These are phyloP conservation scores for Morpho helenor DNA, from an alignment of 2,888 invertebrate genomes.

Conservation along the genomic window DNA sequence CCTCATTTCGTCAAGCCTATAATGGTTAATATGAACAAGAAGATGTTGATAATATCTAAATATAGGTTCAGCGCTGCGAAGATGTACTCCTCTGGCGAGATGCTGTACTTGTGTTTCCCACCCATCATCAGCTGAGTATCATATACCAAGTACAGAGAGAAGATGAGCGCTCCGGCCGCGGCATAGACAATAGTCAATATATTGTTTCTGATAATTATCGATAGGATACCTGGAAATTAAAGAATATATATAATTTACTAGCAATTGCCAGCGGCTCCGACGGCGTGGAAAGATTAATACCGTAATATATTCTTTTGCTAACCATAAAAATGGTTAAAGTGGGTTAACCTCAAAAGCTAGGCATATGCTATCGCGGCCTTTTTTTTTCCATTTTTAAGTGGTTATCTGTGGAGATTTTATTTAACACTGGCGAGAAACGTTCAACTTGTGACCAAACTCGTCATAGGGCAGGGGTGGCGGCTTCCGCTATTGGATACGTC, in stretches of 20 bases:
- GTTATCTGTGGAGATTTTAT: too few species aligned
- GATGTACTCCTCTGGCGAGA: slow-evolving; percentile 96
- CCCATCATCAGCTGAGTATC: slow-evolving; percentile 96
- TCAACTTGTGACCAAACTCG: too few species aligned
- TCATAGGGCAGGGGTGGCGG: too few species aligned
- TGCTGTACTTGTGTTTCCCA: slow-evolving; percentile 91
- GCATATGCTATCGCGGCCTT: too few species aligned
- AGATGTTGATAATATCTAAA: slow-evolving; percentile 93
- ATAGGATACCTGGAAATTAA: slow-evolving; percentile 74
- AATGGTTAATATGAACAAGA: slow-evolving; percentile 90
- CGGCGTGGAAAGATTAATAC: too few species aligned
- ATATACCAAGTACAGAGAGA: slow-evolving; percentile 92
- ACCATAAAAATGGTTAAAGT: too few species aligned
- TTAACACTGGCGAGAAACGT: too few species aligned
- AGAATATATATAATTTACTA: not conserved
- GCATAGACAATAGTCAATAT: slow-evolving; percentile 87
- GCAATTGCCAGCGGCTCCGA: too few species aligned
- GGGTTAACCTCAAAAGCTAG: too few species aligned
- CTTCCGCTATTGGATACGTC: too few species aligned
- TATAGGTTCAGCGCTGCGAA: slow-evolving; percentile 95
- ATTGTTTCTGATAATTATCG: slow-evolving; percentile 80
- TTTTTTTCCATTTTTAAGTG: too few species aligned
- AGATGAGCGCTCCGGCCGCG: slow-evolving; percentile 90
- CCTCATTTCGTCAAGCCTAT: slow-evolving; percentile 70
- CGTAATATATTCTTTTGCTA: too few species aligned